Conservation (phyloP, 2,113 vertebrate genomes). For the Toxostoma redivivum region DNA sequence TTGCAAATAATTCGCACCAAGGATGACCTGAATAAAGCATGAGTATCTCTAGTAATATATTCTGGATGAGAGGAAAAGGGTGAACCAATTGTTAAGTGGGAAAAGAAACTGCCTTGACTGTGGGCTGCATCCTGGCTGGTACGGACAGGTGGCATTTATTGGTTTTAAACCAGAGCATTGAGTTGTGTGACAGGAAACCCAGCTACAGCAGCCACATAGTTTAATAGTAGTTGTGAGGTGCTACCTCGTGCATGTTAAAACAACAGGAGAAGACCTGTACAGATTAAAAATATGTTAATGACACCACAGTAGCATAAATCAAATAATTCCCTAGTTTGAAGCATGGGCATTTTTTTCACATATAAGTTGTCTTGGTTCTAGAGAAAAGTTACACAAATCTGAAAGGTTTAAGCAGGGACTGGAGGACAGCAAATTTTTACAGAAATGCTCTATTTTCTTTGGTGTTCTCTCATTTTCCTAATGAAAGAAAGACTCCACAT, state of each 20-base stretch:
- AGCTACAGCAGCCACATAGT: not conserved
- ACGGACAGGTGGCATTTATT: not conserved
- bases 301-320: not conserved
- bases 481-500: not conserved
- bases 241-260: not conserved
- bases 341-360: rapidly evolving
- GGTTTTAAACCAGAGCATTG: not conserved
- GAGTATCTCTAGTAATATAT: not conserved
- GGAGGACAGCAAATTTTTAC: not conserved
- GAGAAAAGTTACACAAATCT: not conserved
- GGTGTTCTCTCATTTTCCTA: not conserved
- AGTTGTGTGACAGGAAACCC: not conserved
- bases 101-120: not conserved
- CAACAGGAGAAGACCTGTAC: not conserved
- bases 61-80: not conserved
- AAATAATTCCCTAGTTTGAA: not conserved
- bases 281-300: not conserved
- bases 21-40: not conserved
- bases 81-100: not conserved
- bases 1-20: not conserved
- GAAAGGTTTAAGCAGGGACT: not conserved
- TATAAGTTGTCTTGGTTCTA: not conserved
- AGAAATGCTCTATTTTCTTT: not conserved
- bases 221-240: not conserved
- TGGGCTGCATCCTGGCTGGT: not conserved